Base-by-base conservation (phyloP, 2,113 vertebrate genomes). In the Eretmochelys imbricata region DNA sequence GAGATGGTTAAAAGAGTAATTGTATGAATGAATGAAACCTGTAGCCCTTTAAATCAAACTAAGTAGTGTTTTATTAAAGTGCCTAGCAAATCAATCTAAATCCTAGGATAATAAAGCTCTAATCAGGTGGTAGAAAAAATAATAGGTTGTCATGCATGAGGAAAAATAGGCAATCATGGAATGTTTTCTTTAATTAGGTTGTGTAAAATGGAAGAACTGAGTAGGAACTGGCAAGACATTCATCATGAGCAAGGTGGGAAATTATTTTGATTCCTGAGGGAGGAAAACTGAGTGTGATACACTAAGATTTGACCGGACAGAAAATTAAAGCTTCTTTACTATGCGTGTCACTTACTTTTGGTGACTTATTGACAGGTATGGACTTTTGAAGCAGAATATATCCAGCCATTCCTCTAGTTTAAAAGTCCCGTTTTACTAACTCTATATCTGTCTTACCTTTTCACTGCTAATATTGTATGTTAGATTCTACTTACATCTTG, bases 101-200 rank as follows among this genome's bases (percentile, higher is more conserved):
- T 99, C 99, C 99, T 99, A 99, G 99, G 99, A 99, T 99, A 99
- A 99, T 99, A 99, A 99, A 98, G 99, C 99, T 98, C 99, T 99
- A 99, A 99, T 99, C 99, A 99, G 99, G 99, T 99, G 98, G 99
- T 99, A 99, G 98, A 98, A 99, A 99, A 99, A 99, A 99, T 99
- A 99, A 99, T 99, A 99, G 99, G 99, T 99, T 99, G 99, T 99
- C 99, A 99, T 99, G 99, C 99, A 99, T 99, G 98, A 99, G 99
- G 98, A 99, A 99, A 99, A 99, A 99, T 99, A 99, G 99, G 99
- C 99, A 99, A 99, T 99, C 99, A 99, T 99, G 99, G 98, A 99
- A 99, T 99, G 99, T 99, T 99, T 99, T 99, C 99, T 99, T 99
- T 99, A 99, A 99, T 99, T 99, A 99, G 99, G 99, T 98, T 98